These are phyloP conservation scores for Capromys pilorides DNA, from an alignment of 2,797 vertebrate species.

Conservation along the genomic window DNA sequence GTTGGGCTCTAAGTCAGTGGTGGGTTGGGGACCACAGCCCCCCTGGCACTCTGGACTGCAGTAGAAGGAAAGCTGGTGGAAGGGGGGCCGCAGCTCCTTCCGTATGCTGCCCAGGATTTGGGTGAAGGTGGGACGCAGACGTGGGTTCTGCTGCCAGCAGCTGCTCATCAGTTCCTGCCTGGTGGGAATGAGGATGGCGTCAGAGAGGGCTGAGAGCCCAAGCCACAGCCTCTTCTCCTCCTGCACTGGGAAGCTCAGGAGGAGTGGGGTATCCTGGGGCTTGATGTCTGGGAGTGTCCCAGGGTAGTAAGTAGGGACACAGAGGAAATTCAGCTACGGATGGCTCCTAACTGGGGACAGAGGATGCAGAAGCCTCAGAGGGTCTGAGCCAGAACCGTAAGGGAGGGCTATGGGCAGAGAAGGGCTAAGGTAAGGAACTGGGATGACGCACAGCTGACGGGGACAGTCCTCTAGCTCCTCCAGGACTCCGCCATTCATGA, in stretches of 20 bases:
- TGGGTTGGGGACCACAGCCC: constrained; percentile 40
- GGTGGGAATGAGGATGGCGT: background rate
- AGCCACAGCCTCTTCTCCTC: background rate
- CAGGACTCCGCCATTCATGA: constrained; percentile 86
- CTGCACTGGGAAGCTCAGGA: background rate
- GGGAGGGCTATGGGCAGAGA: background rate
- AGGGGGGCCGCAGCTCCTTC: constrained; percentile 82
- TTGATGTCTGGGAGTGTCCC: background rate
- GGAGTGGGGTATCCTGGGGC: background rate
- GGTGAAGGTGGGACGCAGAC: constrained; percentile 85
- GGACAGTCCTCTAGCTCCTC: constrained; percentile 86
- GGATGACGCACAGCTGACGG: constrained; percentile 83
- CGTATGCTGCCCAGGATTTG: constrained; percentile 86
- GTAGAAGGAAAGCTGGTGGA: constrained; percentile 87
- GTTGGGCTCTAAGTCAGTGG: constrained; percentile 51
- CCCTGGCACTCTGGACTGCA: constrained; percentile 77
- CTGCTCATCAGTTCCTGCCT: constrained; percentile 87
- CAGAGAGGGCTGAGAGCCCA: background rate
- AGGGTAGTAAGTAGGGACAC: background rate
- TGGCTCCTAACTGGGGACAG: background rate
- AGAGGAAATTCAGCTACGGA: background rate
- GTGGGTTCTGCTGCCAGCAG: constrained; percentile 88
- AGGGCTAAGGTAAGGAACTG: accelerated
- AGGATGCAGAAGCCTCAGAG: background rate
- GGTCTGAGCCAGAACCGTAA: background rate